These are phyloP conservation scores for Phalanger gymnotis DNA, from an alignment of 2,797 vertebrate species.

Conservation along the genomic window DNA sequence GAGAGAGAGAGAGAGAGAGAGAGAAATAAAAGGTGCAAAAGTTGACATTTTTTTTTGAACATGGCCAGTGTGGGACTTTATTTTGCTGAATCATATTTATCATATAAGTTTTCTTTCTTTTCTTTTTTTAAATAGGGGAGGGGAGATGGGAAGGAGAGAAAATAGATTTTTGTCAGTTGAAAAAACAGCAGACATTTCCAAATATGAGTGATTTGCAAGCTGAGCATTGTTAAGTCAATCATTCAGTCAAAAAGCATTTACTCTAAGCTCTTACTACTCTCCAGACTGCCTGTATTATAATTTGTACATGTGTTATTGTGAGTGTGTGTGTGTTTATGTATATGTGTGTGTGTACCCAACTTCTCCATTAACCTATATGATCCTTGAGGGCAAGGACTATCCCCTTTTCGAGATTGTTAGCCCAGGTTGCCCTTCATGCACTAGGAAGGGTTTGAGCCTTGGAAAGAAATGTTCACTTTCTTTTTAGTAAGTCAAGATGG, in stretches of 20 bases:
- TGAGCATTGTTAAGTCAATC: background rate
- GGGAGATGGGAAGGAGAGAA: background rate
- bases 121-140: background rate
- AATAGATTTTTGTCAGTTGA: background rate
- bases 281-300: background rate
- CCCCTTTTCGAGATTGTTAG: background rate
- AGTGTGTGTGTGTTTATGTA: background rate
- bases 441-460: constrained; percentile 44
- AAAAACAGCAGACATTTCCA: background rate
- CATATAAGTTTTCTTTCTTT: background rate
- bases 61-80: background rate
- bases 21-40: too few species aligned
- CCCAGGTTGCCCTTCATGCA: constrained; percentile 12
- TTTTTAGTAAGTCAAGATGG: constrained; percentile 57
- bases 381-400: background rate
- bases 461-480: constrained; percentile 56
- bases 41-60: too few species aligned
- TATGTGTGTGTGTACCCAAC: background rate
- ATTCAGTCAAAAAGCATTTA: background rate
- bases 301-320: background rate
- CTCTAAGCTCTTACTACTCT: background rate
- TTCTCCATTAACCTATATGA: background rate
- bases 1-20: too few species aligned
- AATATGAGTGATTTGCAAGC: background rate
- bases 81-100: background rate